These are phyloP conservation scores for Equus quagga DNA, from an alignment of 2,113 vertebrate species.

Conservation along the genomic window DNA sequence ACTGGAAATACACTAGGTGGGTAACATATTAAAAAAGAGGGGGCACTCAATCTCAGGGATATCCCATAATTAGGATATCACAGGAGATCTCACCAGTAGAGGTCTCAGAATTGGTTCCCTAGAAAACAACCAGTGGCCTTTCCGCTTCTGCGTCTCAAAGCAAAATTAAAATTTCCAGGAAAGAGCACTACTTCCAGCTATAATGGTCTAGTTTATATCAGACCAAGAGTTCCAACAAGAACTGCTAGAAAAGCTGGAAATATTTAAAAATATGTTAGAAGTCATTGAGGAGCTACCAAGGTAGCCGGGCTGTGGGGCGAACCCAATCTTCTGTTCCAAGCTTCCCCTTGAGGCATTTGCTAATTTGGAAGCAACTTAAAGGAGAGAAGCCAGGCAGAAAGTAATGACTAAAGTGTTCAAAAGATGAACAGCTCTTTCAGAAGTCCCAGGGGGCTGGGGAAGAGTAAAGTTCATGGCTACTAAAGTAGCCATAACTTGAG, in stretches of 20 bases:
- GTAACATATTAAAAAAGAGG: background rate
- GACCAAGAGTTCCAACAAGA: background rate
- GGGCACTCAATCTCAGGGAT: background rate
- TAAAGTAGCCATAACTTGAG: background rate
- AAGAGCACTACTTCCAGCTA: background rate
- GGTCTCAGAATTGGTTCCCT: background rate
- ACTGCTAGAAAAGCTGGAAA: background rate
- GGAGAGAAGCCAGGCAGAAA: background rate
- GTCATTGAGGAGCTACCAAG: background rate
- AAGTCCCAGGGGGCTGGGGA: background rate
- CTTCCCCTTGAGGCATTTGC: background rate
- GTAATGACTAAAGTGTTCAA: background rate
- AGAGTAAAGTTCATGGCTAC: background rate
- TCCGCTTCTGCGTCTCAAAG: background rate
- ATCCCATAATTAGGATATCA: background rate
- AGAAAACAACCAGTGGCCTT: background rate
- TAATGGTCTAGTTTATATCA: background rate
- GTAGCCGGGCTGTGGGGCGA: background rate
- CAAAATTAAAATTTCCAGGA: constrained; percentile 32
- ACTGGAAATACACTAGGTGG: background rate
- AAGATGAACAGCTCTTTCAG: background rate
- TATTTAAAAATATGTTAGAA: background rate
- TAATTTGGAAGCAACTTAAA: constrained; percentile 26
- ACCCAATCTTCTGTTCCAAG: background rate
- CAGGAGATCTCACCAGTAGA: background rate